Evolutionary conservation across 2,113 vertebrate genomes (phyloP), one percentile per base, ranked within the genome.

Genomic region (Ondatra zibethicus): DNA sequence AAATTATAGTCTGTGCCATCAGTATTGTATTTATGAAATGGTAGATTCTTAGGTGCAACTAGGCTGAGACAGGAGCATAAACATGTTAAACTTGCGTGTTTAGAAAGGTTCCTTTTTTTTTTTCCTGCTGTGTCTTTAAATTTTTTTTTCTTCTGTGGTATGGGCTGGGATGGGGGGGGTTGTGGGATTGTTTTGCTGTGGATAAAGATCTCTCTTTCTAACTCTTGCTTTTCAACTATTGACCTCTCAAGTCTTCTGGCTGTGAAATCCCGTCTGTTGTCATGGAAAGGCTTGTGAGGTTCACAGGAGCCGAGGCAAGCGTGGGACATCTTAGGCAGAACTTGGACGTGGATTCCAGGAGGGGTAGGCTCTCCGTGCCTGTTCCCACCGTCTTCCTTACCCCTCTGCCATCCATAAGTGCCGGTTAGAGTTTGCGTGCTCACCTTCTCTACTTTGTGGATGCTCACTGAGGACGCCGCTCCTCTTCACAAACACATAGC

Each of bases 1-100:
- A 94, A 97, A 96, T 97, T 94, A 95, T 58, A 97, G 98, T 90
- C 97, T 93, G n/a, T 66, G 97, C 97, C 95, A 82, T 97, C 97
- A 36, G 61, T 66, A 77, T 95, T 93, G 97, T 98, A 92, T 97
- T 98, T 97, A 96, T 97, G 98, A 70, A 98, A 66, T 81, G 94
- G 96, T 86, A 89, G 96, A 39, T 97, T 87, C 96, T 88, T 90
- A 98, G 98, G 98, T 97, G 73, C 96, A 96, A 95, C 78, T 0
- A 93, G 95, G 97, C 93, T 92, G 93, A 82, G 47, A 92, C 66
- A 7, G 52, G 84, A 73, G 93, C 96, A 72, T 96, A 76, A 96
- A 90, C 63, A 68, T 97, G 97, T 96, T 94, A 88, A 95, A 98
- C 95, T 96, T 72, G 88, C 50, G 21, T 72, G 96, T 95, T 96